Base-by-base conservation (phyloP, 2,888 invertebrate genomes). In the Nudaria mundana region DNA sequence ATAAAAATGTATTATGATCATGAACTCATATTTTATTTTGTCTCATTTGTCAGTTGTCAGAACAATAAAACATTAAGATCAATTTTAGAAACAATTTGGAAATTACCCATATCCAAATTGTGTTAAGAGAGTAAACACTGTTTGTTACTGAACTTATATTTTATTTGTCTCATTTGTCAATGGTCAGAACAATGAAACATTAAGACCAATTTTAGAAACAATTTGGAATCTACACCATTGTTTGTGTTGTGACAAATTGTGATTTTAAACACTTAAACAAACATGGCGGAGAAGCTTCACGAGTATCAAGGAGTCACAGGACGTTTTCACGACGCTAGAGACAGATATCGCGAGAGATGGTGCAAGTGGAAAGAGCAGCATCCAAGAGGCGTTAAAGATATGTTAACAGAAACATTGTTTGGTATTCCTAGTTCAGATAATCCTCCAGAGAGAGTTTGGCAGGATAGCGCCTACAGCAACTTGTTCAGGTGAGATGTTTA, bases 281-380 rank as follows among this genome's bases (percentile, higher is more conserved):
- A 56, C 54, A 93, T 93, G 93, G 93, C 93, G 66, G 95, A 95
- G 54, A 96, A 96, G 74, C 76, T 96, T 37, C 91, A 94, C 63
- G 94, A 94, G 57, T 96, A 96, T 71, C 93, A 95, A 71, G 95
- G 96, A 0, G 80, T 92, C 35, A 76, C 92, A 1, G 95, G 95
- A 5, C 90, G 94, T 14, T 70, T 94, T 16, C 95, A 96, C 66
- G 90, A 90, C 12, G 84, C 91, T 47, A 89, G 93, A 30, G 94
- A 95, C 51, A 86, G 86, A 39, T 82, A 92, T 23, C 91, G 90
- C 39, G 93, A 93, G 66, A 89, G 90, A 45, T 92, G 91, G 90
- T 70, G 88, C 2, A 76, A 66, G 11, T 93, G 92, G 90, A 92
- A 90, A 42, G 93, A 94, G 51, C 78, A 90, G 39, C 89, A 92